These are phyloP conservation scores for Thaumatotibia leucotreta DNA, from an alignment of 1,140 invertebrate genomes.

Conservation along the genomic window DNA sequence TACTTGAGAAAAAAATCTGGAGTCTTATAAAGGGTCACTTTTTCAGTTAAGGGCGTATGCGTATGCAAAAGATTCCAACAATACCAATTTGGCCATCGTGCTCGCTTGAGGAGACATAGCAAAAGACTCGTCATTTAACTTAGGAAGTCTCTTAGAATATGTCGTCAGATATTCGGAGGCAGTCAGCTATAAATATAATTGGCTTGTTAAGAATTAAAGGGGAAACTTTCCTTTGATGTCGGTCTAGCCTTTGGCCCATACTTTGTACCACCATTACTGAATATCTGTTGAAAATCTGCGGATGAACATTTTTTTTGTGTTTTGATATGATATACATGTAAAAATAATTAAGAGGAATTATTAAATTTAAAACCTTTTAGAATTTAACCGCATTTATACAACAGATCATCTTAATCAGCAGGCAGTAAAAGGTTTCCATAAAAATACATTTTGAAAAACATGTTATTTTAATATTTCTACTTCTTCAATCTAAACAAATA, in stretches of 20 bases:
- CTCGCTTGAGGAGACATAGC: background rate
- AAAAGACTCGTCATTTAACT: constrained; percentile 10
- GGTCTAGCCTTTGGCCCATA: background rate
- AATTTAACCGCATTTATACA: no score
- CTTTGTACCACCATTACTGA: background rate
- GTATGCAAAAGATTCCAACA: background rate
- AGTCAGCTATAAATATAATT: constrained; percentile 58
- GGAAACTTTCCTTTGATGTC: constrained; percentile 24
- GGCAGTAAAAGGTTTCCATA: no score
- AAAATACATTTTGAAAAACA: no score
- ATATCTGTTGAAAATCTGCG: background rate
- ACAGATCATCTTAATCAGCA: no score
- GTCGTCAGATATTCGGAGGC: constrained; percentile 33
- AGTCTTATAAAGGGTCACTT: background rate
- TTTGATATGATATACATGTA: no score
- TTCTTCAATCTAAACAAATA: no score
- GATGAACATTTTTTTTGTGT: background rate
- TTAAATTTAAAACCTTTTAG: no score
- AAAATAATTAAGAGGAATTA: no score
- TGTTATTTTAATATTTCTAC: no score
- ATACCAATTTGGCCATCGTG: background rate
- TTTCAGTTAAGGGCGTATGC: background rate
- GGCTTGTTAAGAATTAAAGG: constrained; percentile 38
- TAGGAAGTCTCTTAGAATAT: constrained; percentile 30
- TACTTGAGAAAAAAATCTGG: no score